Evolutionary conservation across 2,888 invertebrate species (phyloP).

Genomic region (Lutraria lutraria): DNA sequence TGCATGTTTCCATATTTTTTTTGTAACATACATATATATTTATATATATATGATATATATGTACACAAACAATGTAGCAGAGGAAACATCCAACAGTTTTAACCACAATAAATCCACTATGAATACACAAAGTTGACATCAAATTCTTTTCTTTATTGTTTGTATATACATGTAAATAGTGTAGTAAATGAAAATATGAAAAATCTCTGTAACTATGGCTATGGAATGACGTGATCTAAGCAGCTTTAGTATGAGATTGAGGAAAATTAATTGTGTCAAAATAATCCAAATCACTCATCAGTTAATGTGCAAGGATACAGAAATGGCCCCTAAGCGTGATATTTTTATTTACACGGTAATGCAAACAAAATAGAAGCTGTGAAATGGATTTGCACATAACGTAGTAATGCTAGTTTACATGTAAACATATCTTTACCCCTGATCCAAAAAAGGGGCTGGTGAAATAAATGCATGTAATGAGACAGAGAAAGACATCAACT

Average conservation of each 20-base stretch:
- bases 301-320: neutral
- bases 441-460: neutral
- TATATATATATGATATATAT: conserved; percentile 3
- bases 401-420: neutral
- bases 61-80: neutral
- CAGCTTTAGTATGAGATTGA: neutral
- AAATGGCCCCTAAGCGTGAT: neutral
- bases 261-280: neutral
- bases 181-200: neutral
- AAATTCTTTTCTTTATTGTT: neutral
- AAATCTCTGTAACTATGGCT: too few species aligned
- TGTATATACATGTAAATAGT: neutral
- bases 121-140: neutral
- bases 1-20: neutral
- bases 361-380: neutral
- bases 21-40: neutral
- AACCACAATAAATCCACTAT: neutral
- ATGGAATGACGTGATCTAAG: neutral
- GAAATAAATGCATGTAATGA: neutral
- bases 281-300: neutral
- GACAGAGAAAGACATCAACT: neutral
- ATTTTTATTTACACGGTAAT: neutral
- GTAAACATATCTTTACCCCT: neutral
- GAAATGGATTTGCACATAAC: neutral
- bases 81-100: conserved; percentile 3